phyloP scores from a whole-genome alignment of 2,113 vertebrate species.

The Aldabrachelys gigantea region DNA sequence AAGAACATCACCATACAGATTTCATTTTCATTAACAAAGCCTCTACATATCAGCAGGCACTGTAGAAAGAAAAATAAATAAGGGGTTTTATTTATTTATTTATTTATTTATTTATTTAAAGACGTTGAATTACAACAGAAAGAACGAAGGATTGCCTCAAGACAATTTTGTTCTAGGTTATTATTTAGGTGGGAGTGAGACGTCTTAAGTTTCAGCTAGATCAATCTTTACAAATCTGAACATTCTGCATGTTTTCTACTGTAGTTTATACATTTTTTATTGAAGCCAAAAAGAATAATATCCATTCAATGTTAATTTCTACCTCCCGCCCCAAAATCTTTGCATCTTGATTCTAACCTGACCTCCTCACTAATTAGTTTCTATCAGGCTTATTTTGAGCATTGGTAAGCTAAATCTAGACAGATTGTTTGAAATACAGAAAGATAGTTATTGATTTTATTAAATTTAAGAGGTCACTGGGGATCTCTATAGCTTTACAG shows the following conservation, averaged over 20 bases:
- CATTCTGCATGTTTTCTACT: background rate
- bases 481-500: background rate
- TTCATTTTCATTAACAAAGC: conserved; percentile 10
- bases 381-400: background rate
- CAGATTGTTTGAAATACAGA: background rate
- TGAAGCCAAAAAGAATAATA: background rate
- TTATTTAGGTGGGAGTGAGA: background rate
- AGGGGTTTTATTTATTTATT: background rate
- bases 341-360: background rate
- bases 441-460: background rate
- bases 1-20: background rate
- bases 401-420: conserved; percentile 9
- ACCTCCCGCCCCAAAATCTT: rapidly evolving
- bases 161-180: background rate
- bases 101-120: background rate
- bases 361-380: background rate
- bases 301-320: background rate
- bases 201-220: background rate
- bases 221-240: too few species aligned
- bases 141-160: background rate
- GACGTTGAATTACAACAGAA: background rate
- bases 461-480: conserved; percentile 28
- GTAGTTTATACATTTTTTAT: background rate
- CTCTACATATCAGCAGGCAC: background rate
- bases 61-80: background rate